Evolutionary conservation across 1,140 invertebrate species (phyloP).

Genomic region (Sarcophaga bullata): DNA sequence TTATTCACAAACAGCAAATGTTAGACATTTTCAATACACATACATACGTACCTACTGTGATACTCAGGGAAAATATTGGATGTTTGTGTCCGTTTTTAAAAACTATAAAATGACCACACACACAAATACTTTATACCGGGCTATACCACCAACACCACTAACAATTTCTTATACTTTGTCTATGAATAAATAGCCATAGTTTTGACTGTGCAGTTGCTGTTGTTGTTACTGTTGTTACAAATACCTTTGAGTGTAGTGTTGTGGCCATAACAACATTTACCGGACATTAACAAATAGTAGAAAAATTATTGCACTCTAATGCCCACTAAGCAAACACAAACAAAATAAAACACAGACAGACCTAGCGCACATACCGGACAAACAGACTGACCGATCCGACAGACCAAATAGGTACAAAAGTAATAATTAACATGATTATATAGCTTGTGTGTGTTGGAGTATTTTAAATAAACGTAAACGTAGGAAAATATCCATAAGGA

Average conservation of each 20-base stretch:
- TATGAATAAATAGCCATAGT: not conserved
- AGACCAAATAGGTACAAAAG: not conserved
- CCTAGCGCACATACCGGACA: not conserved
- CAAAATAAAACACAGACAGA: not conserved
- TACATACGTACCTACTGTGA: no score
- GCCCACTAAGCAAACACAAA: not conserved
- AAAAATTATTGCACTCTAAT: constrained; percentile 22
- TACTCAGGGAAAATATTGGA: no score
- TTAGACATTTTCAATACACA: not conserved
- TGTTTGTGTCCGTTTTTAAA: not conserved
- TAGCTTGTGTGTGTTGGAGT: not conserved
- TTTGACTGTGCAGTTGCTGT: not conserved
- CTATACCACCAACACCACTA: no score
- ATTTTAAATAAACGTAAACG: not conserved
- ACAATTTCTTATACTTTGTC: no score
- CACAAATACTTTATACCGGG: not conserved
- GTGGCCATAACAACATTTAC: not conserved
- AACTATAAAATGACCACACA: constrained; percentile 16
- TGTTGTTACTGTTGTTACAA: not conserved
- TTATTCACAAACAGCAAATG: not conserved
- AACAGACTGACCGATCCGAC: not conserved
- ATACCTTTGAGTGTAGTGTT: constrained; percentile 6
- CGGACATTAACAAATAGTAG: not conserved
- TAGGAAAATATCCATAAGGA: not conserved
- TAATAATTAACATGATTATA: constrained; percentile 27